Evolutionary conservation across 2,113 vertebrate species (phyloP), one percentile per base, ranked within the genome.

Genomic region (Sorex fumeus): DNA sequence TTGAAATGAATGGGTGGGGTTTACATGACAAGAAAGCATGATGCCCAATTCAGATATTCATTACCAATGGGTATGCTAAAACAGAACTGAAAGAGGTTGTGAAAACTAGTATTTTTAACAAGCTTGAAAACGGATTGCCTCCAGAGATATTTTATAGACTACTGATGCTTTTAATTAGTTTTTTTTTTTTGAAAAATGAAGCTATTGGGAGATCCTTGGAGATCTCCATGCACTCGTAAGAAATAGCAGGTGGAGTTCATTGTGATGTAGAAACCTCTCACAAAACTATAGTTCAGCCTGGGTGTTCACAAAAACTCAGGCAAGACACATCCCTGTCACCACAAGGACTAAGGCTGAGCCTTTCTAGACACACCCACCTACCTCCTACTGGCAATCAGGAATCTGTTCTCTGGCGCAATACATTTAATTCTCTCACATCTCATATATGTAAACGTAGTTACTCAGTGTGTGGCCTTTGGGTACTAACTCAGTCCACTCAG

Each of bases 171-270:
- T 40, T 32, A 47, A 88, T 71, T 76, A 60, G 50, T 9, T 67
- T 67, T 83, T 86, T 67, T 57, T 79, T n/a, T n/a, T n/a, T n/a
- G n/a, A 91, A 76, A 91, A 88, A 70, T 43, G 1, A 70, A 84
- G 43, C 5, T 67, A 87, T 32, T 77, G 6, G 6, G 43, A 78
- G 8, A 40, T 87, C 25, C 53, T 23, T 62, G 1, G 32, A 79
- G 88, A 82, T 62, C 23, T 10, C 15, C 12, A 81, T 47, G 4
- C 15, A 34, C 9, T 76, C 77, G 6, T 76, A 70, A 71, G 34
- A 74, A 91, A 80, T 40, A 66, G 62, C 25, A 66, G 34, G 70
- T 30, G 66, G 45, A 50, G 50, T 3, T 11, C 47, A 47, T 19
- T 18, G 36, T n/a, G n/a, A n/a, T n/a, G 53, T 34, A 47, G 40